Evolutionary conservation across 2,113 vertebrate genomes (phyloP).

Genomic region (Channa argus): DNA sequence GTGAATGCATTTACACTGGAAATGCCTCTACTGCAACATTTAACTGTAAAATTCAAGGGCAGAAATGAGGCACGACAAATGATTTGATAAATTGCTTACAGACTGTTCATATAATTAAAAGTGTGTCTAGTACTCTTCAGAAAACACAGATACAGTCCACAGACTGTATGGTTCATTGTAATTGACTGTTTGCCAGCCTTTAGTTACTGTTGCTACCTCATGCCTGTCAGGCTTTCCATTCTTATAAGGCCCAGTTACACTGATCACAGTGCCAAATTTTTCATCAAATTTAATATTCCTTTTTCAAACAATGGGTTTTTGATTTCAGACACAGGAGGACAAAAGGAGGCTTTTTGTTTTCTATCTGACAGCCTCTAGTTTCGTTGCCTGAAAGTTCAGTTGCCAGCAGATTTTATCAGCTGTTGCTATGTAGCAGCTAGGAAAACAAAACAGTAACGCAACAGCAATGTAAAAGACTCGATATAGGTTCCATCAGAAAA

Average conservation of each 20-base stretch:
- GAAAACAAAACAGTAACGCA: too few species aligned
- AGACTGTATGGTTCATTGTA: not conserved
- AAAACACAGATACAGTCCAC: not conserved
- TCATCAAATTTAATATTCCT: not conserved
- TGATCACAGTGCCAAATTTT: too few species aligned
- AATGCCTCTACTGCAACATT: not conserved
- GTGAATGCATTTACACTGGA: not conserved
- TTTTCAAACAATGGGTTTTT: too few species aligned
- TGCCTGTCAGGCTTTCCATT: not conserved
- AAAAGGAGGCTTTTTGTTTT: not conserved
- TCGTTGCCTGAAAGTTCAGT: not conserved
- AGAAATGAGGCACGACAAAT: slow-evolving; percentile 6
- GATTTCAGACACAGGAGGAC: not conserved
- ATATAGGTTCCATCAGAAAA: too few species aligned
- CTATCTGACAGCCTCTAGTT: not conserved
- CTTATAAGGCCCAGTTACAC: not conserved
- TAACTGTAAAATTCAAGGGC: not conserved
- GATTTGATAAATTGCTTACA: not conserved
- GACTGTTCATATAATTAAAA: slow-evolving; percentile 23
- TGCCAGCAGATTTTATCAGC: not conserved
- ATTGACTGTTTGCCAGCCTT: not conserved
- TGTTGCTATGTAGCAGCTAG: not conserved
- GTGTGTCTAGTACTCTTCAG: not conserved
- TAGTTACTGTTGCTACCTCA: not conserved
- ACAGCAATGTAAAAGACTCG: too few species aligned